Evolutionary conservation across 2,888 invertebrate species (phyloP).

Genomic region (Pterostichus madidus): DNA sequence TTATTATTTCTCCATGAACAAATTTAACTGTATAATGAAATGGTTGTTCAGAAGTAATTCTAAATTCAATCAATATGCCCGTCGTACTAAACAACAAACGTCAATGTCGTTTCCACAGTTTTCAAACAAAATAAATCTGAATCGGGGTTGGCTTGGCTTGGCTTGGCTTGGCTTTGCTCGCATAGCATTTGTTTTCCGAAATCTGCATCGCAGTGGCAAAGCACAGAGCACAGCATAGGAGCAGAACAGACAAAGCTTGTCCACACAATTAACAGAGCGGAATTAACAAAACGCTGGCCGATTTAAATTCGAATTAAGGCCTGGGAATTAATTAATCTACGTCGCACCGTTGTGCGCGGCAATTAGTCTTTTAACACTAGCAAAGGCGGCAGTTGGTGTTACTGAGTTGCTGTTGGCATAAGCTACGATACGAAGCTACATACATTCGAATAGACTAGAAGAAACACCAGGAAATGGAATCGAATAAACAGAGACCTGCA

Average conservation of each 20-base stretch:
- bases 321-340: conserved; percentile 77
- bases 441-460: too few species aligned
- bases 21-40: too few species aligned
- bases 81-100: conserved; percentile 18
- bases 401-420: background rate
- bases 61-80: conserved; percentile 30
- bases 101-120: conserved; percentile 63
- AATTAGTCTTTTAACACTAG: conserved; percentile 64
- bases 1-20: too few species aligned
- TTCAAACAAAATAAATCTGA: conserved; percentile 62
- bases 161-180: conserved; percentile 12
- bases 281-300: conserved; percentile 77
- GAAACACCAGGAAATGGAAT: too few species aligned
- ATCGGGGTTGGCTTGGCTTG: conserved; percentile 39
- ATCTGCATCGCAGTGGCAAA: conserved; percentile 41
- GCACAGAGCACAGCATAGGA: conserved; percentile 20
- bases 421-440: background rate
- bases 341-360: conserved; percentile 73
- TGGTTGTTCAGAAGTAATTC: conserved; percentile 3
- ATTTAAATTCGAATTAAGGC: conserved; percentile 77
- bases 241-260: conserved; percentile 72
- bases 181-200: conserved; percentile 35
- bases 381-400: conserved; percentile 27
- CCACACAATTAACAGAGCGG: conserved; percentile 77
- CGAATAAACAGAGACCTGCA: too few species aligned